A percentile compares a stretch with the other conserved stretches of the same genome.
These are phyloP conservation scores for Macquaria ambigua DNA, from an alignment of 2,113 vertebrate species.

Conservation along the genomic window DNA sequence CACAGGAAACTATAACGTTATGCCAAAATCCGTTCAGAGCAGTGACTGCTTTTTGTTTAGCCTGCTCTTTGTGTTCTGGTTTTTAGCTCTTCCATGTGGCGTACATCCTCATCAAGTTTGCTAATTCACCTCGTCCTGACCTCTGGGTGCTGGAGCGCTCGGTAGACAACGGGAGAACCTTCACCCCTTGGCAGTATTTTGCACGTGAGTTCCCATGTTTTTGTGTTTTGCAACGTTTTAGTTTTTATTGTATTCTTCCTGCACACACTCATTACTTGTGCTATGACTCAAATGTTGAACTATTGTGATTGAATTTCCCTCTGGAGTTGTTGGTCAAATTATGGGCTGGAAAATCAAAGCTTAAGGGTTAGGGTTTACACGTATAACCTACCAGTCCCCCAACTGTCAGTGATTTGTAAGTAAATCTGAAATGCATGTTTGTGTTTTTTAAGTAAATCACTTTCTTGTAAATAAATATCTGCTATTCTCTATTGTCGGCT, in stretches of 20 bases:
- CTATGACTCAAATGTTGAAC: not conserved
- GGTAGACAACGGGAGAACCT: slow-evolving; percentile 91
- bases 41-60: slow-evolving; percentile 49
- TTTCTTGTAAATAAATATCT: not conserved
- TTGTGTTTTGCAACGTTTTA: not conserved
- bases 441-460: not conserved
- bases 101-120: slow-evolving; percentile 95
- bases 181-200: slow-evolving; percentile 95
- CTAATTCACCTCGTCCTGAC: slow-evolving; percentile 95
- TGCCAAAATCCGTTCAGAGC: slow-evolving; percentile 49
- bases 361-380: not conserved
- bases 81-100: slow-evolving; percentile 94
- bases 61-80: slow-evolving; percentile 68
- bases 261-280: too few species aligned
- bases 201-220: slow-evolving; percentile 88
- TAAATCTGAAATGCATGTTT: slow-evolving; percentile 8
- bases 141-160: slow-evolving; percentile 95
- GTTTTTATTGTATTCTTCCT: slow-evolving; percentile 2
- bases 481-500: not conserved
- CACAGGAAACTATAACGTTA: slow-evolving; percentile 65
- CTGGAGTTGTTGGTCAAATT: slow-evolving; percentile 20
- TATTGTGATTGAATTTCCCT: not conserved
- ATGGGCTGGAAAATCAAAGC: not conserved
- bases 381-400: not conserved
- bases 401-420: not conserved